These are phyloP conservation scores for Pissodes strobi DNA, from an alignment of 1,140 invertebrate genomes.

Conservation along the genomic window DNA sequence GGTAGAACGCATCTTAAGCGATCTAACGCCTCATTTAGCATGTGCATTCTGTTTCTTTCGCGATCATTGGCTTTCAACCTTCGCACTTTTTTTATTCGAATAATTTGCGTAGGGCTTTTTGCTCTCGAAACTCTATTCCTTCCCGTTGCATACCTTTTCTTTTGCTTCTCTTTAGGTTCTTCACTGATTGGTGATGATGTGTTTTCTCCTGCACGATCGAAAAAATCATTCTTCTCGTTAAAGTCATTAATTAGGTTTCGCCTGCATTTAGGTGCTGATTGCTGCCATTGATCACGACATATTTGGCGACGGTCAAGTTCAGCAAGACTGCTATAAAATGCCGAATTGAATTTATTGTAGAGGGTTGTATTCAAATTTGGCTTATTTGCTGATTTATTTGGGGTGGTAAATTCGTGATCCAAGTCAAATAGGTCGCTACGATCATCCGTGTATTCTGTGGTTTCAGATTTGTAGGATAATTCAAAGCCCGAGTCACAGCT, in stretches of 20 bases:
- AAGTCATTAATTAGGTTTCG: slow-evolving; percentile 33
- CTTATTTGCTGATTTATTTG: slow-evolving; percentile 21
- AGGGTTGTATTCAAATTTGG: slow-evolving; percentile 41
- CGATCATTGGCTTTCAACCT: slow-evolving; percentile 95
- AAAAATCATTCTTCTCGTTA: slow-evolving; percentile 38
- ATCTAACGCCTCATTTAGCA: slow-evolving; percentile 92
- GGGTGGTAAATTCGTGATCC: slow-evolving; percentile 44
- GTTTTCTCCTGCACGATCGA: not conserved
- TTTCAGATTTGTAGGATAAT: slow-evolving; percentile 55
- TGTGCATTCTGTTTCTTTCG: slow-evolving; percentile 96
- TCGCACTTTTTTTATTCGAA: slow-evolving; percentile 79
- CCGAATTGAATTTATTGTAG: slow-evolving; percentile 50
- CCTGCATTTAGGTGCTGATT: slow-evolving; percentile 18
- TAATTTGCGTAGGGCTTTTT: slow-evolving; percentile 73
- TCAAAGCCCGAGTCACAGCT: slow-evolving; percentile 55
- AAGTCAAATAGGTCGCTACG: slow-evolving; percentile 46
- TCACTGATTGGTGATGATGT: not conserved
- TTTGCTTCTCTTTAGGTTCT: slow-evolving; percentile 56
- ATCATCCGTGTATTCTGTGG: slow-evolving; percentile 45
- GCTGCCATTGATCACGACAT: slow-evolving; percentile 6
- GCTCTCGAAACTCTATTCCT: slow-evolving; percentile 67
- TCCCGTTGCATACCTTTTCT: slow-evolving; percentile 68
- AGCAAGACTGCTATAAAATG: slow-evolving; percentile 44
- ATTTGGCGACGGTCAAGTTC: slow-evolving; percentile 32
- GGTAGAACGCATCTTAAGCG: slow-evolving; percentile 81